These are phyloP conservation scores for Junco hyemalis DNA, from an alignment of 2,113 vertebrate genomes.

Conservation along the genomic window DNA sequence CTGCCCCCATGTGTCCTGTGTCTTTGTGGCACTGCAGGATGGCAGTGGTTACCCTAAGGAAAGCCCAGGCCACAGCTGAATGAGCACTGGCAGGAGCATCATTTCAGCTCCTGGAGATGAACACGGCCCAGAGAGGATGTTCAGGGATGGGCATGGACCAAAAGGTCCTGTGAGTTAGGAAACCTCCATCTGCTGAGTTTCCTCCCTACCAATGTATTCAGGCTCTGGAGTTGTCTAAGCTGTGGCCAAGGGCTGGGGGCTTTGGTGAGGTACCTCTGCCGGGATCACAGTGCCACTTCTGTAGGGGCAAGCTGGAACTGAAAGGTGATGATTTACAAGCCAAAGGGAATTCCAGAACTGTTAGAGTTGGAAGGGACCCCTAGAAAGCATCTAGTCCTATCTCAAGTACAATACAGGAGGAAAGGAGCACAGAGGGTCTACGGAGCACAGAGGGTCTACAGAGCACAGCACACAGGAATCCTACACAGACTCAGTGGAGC, in stretches of 20 bases:
- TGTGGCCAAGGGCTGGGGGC: not conserved
- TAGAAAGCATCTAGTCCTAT: not conserved
- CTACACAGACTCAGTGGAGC: not conserved
- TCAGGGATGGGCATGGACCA: not conserved
- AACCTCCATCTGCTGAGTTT: not conserved
- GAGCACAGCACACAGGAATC: not conserved
- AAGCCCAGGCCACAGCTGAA: not conserved
- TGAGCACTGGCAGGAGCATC: not conserved
- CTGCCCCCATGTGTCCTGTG: accelerated
- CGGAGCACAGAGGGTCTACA: not conserved
- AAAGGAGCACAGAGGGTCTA: not conserved
- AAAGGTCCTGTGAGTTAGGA: not conserved
- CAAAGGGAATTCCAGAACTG: not conserved
- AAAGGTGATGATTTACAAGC: not conserved
- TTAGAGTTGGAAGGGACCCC: not conserved
- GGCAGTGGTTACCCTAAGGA: not conserved
- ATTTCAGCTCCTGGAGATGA: not conserved
- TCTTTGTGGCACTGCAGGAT: not conserved
- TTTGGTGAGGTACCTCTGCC: not conserved
- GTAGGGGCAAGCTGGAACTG: not conserved
- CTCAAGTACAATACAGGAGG: not conserved
- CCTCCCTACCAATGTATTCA: not conserved
- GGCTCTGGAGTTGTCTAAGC: not conserved
- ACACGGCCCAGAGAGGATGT: not conserved
- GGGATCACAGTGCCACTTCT: not conserved